Evolutionary conservation across 2,888 invertebrate species (phyloP).

Genomic region (Automeris io): DNA sequence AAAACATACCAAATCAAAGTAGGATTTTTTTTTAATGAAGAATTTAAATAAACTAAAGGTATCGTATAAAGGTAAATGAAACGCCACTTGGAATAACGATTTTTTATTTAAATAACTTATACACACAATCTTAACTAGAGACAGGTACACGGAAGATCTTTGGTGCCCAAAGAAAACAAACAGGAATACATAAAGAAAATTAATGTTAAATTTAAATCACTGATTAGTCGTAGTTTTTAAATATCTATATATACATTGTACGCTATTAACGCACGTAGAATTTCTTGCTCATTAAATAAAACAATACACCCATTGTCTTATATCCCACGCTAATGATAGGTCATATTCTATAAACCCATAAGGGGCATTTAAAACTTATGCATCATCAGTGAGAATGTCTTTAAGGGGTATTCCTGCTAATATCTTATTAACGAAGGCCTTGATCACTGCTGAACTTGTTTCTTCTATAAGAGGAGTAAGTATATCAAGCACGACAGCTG

Average conservation of each 20-base stretch:
- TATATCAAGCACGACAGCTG: slow-evolving; percentile 80
- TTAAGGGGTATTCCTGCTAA: slow-evolving; percentile 76
- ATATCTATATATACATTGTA: no score
- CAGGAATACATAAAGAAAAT: slow-evolving; percentile 3
- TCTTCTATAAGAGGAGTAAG: slow-evolving; percentile 83
- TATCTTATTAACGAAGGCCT: slow-evolving; percentile 77
- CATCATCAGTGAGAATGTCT: slow-evolving; percentile 69
- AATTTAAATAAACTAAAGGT: neutral
- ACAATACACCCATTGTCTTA: no score
- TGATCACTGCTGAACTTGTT: slow-evolving; percentile 78
- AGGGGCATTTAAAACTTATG: no score
- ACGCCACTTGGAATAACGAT: neutral
- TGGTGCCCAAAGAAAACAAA: slow-evolving; percentile 13
- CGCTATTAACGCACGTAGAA: no score
- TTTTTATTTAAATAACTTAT: slow-evolving; percentile 3
- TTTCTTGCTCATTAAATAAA: no score
- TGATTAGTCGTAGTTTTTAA: no score
- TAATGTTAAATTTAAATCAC: no score
- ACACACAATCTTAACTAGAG: slow-evolving; percentile 3
- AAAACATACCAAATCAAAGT: no score
- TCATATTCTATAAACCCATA: no score
- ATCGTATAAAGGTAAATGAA: neutral
- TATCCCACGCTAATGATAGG: no score
- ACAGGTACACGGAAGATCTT: slow-evolving; percentile 20
- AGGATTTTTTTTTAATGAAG: neutral